Evolutionary conservation across 2,888 invertebrate genomes (phyloP).

Genomic region (Mechanitis messenoides): DNA sequence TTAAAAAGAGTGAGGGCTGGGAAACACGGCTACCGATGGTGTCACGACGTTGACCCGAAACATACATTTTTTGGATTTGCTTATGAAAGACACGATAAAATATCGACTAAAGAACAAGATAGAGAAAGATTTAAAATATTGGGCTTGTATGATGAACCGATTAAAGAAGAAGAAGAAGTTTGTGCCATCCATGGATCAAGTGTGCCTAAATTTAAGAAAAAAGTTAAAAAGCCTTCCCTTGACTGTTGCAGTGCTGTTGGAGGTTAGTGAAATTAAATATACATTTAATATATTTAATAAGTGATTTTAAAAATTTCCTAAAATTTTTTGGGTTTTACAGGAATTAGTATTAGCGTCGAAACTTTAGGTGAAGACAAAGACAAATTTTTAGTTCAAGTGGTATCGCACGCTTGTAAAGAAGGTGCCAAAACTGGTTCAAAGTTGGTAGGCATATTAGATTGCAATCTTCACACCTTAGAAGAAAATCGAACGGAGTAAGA

Average conservation of each 20-base stretch:
- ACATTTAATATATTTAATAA: conserved; percentile 1
- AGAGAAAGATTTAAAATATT: conserved; percentile 50
- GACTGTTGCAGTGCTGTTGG: conserved; percentile 71
- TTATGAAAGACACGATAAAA: conserved; percentile 55
- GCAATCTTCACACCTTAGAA: conserved; percentile 79
- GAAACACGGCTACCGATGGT: conserved; percentile 65
- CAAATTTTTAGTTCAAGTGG: conserved; percentile 78
- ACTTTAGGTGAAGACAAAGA: conserved; percentile 61
- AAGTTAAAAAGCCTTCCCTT: conserved; percentile 52
- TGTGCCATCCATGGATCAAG: conserved; percentile 38
- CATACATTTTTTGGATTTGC: conserved; percentile 66
- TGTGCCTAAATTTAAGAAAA: conserved; percentile 50
- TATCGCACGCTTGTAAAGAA: conserved; percentile 76
- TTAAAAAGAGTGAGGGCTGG: conserved; percentile 54
- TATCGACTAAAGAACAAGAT: conserved; percentile 42
- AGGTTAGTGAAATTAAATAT: conserved; percentile 39
- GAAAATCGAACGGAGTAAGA: conserved; percentile 78
- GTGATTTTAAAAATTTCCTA: neutral
- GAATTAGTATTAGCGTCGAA: conserved; percentile 65
- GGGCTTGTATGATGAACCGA: conserved; percentile 44
- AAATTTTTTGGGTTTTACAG: conserved; percentile 33
- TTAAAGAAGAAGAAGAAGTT: conserved; percentile 23
- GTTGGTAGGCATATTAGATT: conserved; percentile 76
- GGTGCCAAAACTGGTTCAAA: conserved; percentile 76
- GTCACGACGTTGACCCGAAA: conserved; percentile 58